phyloP scores from a whole-genome alignment of 2,888 invertebrate species.

The Iphiclides podalirius region DNA sequence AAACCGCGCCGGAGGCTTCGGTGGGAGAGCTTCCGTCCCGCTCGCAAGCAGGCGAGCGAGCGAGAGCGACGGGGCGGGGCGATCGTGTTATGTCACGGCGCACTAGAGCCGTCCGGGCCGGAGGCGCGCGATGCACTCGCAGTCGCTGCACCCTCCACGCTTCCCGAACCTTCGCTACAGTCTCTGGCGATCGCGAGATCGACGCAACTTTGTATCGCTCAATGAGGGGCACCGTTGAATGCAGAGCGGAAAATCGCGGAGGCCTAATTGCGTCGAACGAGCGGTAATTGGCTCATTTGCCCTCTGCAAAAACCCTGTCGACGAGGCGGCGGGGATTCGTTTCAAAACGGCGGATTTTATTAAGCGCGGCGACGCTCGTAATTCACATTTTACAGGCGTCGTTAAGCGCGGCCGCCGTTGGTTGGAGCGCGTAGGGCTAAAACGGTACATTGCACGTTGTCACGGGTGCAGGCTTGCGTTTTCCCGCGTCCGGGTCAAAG shows the following conservation, averaged over 20 bases:
- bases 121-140: constrained; percentile 55
- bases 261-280: constrained; percentile 7
- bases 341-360: constrained; percentile 4
- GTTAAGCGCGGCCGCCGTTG: constrained; percentile 7
- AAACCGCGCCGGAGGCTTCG: constrained; percentile 73
- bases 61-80: constrained; percentile 72
- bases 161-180: constrained; percentile 63
- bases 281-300: constrained; percentile 17
- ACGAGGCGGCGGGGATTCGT: neutral
- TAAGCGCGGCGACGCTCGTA: constrained; percentile 3
- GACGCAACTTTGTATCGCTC: constrained; percentile 20
- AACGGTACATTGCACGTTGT: neutral
- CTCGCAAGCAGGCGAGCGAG: constrained; percentile 53
- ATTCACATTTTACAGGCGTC: constrained; percentile 12
- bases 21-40: constrained; percentile 56
- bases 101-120: constrained; percentile 48
- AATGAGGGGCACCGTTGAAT: constrained; percentile 7
- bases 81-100: constrained; percentile 66
- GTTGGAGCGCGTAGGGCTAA: constrained; percentile 8
- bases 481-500: constrained; percentile 4
- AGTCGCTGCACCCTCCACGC: constrained; percentile 52
- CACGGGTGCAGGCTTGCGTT: neutral
- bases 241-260: constrained; percentile 13
- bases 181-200: constrained; percentile 40
- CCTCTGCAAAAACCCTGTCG: too few relatives aligned